Evolutionary conservation across 2,797 vertebrate species (phyloP), one percentile per base, ranked within the genome.

Genomic region (Lepilemur ruficaudatus): DNA sequence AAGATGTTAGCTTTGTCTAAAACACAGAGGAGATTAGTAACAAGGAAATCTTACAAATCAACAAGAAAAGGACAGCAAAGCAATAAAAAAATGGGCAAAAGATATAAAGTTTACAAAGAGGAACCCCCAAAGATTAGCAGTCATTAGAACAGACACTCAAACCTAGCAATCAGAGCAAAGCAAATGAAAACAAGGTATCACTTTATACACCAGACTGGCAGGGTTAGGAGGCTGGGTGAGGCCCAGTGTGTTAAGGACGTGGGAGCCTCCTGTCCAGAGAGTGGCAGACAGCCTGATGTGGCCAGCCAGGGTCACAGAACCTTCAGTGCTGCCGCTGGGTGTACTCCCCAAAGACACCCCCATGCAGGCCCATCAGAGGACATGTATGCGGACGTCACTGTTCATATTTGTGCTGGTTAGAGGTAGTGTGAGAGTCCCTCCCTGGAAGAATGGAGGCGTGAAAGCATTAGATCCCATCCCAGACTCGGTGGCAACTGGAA

Each of bases 51-150:
- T 5, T 78, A 48, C 59, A 84, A 73, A 38, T 75, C 80, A 46
- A 2, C 14, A 43, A 89, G 83, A 52, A 93, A 84, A 94, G 20
- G 30, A 59, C 22, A 85, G 10, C 23, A 65, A 63, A 93, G 28
- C 70, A 84, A 57, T 43, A 87, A 76, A 35, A 92, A 89, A 85
- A 57, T 93, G 76, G 73, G 48, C 55, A 69, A 93, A 81, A 41
- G 67, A 48, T 32, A 43, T 11, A 5, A 83, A 59, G 75, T 41
- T 78, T 78, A 65, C 52, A 11, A 9, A 67, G 82, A 91, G 57
- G 55, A 82, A 70, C 46, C n/a, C 28, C 28, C n/a, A 57, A 61
- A 61, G 46, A 55, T 7, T 14, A 55, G 52, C 4, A 57, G 17
- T 59, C 61, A 1, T 32, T 7, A 25, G 35, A 79, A 79, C 35